These are phyloP conservation scores for Channa striata DNA, from an alignment of 2,797 vertebrate species.

Conservation along the genomic window DNA sequence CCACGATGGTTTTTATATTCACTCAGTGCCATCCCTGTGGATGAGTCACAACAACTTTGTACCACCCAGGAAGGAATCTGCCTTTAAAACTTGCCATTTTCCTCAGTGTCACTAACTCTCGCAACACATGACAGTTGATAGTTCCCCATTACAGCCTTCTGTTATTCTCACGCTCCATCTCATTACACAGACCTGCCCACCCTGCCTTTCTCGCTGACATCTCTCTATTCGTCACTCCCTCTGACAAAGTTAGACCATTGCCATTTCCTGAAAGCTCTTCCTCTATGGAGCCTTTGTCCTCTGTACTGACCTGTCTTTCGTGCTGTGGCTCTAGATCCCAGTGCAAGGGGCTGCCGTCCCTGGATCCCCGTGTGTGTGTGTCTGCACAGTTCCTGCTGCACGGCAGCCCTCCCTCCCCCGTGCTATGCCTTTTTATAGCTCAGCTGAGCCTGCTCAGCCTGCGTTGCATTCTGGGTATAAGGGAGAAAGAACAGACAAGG, in stretches of 20 bases:
- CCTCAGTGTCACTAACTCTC: conserved; percentile 22
- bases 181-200: conserved; percentile 59
- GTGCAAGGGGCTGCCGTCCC: conserved; percentile 74
- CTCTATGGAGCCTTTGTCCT: conserved; percentile 69
- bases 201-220: conserved; percentile 35
- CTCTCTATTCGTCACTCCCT: conserved; percentile 24
- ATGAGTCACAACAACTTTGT: conserved; percentile 30
- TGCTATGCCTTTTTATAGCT: conserved; percentile 83
- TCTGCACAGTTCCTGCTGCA: conserved; percentile 82
- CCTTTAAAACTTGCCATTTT: conserved; percentile 10
- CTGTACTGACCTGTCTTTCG: conserved; percentile 85
- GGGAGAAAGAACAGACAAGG: conserved; percentile 42
- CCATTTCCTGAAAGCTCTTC: conserved; percentile 36
- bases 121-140: conserved; percentile 33
- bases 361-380: conserved; percentile 73
- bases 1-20: not conserved
- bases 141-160: conserved; percentile 22
- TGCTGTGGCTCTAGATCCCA: conserved; percentile 75
- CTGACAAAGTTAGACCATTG: conserved; percentile 30
- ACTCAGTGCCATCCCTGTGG: conserved; percentile 16
- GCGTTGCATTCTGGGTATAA: conserved; percentile 81
- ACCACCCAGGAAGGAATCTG: conserved; percentile 18
- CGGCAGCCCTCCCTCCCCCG: conserved; percentile 79
- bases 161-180: conserved; percentile 45
- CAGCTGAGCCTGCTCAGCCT: conserved; percentile 74